Percentiles rank a stretch among this genome's conserved stretches.
phyloP scores from a whole-genome alignment of 1,140 invertebrate species.

The Oscheius sp. region DNA sequence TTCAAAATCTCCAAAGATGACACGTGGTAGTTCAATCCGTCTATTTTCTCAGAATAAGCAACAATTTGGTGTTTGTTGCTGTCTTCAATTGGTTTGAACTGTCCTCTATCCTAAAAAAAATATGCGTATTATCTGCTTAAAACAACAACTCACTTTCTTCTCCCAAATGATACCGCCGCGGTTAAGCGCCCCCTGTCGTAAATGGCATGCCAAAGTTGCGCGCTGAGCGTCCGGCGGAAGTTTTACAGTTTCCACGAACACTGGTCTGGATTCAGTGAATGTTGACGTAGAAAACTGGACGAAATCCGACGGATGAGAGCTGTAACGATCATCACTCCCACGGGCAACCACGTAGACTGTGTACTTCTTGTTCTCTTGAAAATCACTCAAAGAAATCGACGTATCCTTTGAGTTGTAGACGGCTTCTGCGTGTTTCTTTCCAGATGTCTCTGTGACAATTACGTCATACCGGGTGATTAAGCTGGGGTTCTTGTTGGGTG shows the following conservation, averaged over 20 bases:
- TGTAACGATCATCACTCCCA: neutral
- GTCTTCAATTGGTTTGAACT: neutral
- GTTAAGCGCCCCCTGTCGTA: neutral
- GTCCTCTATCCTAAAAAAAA: neutral
- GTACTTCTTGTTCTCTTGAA: neutral
- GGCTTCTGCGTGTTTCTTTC: neutral
- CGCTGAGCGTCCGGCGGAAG: neutral
- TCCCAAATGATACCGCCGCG: neutral
- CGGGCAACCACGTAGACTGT: conserved; percentile 14
- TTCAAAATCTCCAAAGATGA: conserved; percentile 11
- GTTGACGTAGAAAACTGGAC: neutral
- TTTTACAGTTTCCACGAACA: neutral
- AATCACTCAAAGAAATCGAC: neutral
- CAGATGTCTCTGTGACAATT: neutral
- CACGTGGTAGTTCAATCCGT: neutral
- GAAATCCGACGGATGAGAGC: neutral
- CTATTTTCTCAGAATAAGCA: conserved; percentile 2
- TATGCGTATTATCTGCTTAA: neutral
- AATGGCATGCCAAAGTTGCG: conserved; percentile 6
- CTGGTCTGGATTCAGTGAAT: neutral
- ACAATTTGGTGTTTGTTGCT: neutral
- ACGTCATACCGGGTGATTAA: conserved; percentile 15
- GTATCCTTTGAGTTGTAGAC: neutral
- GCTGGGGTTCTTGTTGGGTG: neutral
- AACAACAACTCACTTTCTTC: neutral